These are phyloP conservation scores for Cynodonichthys magdalenae DNA, from an alignment of 2,797 vertebrate genomes.

Conservation along the genomic window DNA sequence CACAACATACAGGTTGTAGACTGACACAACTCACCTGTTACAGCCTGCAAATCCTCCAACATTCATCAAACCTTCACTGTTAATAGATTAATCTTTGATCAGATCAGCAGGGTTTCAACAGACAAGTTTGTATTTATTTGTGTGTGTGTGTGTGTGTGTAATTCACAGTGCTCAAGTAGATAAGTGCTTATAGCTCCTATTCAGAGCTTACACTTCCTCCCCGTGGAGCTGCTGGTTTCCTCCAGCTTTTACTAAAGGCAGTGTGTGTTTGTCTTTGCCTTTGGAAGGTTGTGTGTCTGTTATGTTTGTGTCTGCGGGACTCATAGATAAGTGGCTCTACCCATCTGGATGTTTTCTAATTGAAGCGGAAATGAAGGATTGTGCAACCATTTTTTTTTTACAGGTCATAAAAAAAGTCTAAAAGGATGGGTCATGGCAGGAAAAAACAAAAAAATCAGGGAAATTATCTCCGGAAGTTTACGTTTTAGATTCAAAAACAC, in stretches of 20 bases:
- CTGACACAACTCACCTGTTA: slow-evolving; percentile 41
- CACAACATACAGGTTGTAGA: slow-evolving; percentile 11
- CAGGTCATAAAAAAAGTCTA: slow-evolving; percentile 23
- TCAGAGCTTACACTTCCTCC: slow-evolving; percentile 43
- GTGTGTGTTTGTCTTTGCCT: slow-evolving; percentile 42
- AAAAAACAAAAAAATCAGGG: background rate
- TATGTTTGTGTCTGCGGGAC: slow-evolving; percentile 8
- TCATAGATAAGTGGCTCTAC: slow-evolving; percentile 44
- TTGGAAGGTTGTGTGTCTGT: slow-evolving; percentile 13
- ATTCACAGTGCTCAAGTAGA: slow-evolving; percentile 53
- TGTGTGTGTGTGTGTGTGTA: slow-evolving; percentile 28
- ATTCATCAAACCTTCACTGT: slow-evolving; percentile 46
- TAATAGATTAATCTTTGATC: slow-evolving; percentile 49
- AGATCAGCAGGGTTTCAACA: slow-evolving; percentile 35
- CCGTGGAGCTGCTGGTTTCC: slow-evolving; percentile 37
- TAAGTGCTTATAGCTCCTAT: slow-evolving; percentile 57
- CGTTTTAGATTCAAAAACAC: slow-evolving; percentile 8
- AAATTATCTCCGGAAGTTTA: background rate
- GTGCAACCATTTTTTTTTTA: slow-evolving; percentile 29
- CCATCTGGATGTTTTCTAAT: slow-evolving; percentile 49
- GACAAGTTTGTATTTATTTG: slow-evolving; percentile 25
- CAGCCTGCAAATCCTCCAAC: slow-evolving; percentile 47
- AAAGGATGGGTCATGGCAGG: background rate
- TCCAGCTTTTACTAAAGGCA: slow-evolving; percentile 41
- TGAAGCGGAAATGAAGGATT: slow-evolving; percentile 41